Conservation (phyloP, 2,797 vertebrate genomes). For the Intellagama lesueurii region DNA sequence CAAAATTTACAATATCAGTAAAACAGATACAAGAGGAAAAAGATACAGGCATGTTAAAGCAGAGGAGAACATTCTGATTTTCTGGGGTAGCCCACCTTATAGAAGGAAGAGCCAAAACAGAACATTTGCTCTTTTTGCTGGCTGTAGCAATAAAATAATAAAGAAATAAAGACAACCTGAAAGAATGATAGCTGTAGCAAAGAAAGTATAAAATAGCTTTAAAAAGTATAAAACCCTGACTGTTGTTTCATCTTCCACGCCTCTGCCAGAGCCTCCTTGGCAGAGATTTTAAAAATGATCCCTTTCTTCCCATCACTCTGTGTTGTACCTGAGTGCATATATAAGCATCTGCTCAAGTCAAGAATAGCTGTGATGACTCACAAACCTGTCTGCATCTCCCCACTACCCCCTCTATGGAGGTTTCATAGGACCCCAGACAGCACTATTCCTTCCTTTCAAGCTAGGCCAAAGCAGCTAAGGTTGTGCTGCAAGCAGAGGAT, state of each 20-base stretch:
- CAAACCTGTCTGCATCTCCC: slow-evolving; percentile 2
- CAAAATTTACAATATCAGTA: background rate
- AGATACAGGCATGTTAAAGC: no score
- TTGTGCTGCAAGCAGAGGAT: background rate
- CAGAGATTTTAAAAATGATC: slow-evolving; percentile 1
- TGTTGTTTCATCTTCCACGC: background rate
- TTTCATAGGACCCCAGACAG: background rate
- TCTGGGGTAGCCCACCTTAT: background rate
- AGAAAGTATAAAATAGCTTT: background rate
- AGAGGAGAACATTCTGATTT: background rate
- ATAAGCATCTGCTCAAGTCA: slow-evolving; percentile 28
- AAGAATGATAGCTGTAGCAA: background rate
- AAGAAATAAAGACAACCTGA: background rate
- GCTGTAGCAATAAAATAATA: background rate
- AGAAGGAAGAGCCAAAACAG: background rate
- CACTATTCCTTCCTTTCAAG: background rate
- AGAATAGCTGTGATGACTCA: slow-evolving; percentile 30
- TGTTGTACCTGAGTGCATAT: slow-evolving; percentile 11
- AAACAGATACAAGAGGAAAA: no score
- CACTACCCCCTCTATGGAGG: background rate
- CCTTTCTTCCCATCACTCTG: background rate
- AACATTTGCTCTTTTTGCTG: background rate
- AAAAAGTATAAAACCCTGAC: background rate
- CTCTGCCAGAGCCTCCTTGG: background rate
- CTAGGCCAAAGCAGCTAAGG: background rate